Percentiles rank a stretch among this genome's conserved stretches.
These are phyloP conservation scores for Bombus impatiens DNA, from an alignment of 1,140 invertebrate genomes.

Conservation along the genomic window DNA sequence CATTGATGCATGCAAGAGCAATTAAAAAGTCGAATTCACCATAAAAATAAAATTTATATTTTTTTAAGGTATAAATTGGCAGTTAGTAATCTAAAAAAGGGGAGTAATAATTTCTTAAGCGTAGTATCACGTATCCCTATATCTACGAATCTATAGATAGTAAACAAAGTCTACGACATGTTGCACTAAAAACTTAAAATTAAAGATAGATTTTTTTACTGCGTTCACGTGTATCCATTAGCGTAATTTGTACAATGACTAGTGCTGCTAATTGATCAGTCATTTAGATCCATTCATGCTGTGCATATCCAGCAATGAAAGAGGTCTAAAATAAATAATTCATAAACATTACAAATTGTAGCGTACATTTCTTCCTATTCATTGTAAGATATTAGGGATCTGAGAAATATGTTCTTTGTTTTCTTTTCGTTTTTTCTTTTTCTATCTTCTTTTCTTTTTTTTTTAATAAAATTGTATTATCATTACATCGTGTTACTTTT, in stretches of 20 bases:
- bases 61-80: conserved; percentile 11
- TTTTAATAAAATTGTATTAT: conserved; percentile 75
- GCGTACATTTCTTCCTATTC: conserved; percentile 74
- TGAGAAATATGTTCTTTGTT: conserved; percentile 51
- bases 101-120: conserved; percentile 17
- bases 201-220: conserved; percentile 35
- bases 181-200: conserved; percentile 30
- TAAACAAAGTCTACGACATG: background rate
- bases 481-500: conserved; percentile 65
- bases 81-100: background rate
- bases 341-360: conserved; percentile 70
- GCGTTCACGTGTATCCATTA: conserved; percentile 48
- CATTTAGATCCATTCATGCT: conserved; percentile 33
- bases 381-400: conserved; percentile 77
- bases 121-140: conserved; percentile 7
- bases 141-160: conserved; percentile 1
- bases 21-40: conserved; percentile 13
- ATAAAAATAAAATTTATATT: background rate
- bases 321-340: conserved; percentile 53
- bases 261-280: conserved; percentile 50
- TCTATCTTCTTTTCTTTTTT: background rate
- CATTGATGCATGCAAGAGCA: conserved; percentile 52
- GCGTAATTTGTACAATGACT: conserved; percentile 52
- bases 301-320: conserved; percentile 34
- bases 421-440: background rate